A percentile compares a stretch with the other conserved stretches of the same genome.
Conservation (phyloP, 2,888 invertebrate genomes). For the Andrena marginata region DNA sequence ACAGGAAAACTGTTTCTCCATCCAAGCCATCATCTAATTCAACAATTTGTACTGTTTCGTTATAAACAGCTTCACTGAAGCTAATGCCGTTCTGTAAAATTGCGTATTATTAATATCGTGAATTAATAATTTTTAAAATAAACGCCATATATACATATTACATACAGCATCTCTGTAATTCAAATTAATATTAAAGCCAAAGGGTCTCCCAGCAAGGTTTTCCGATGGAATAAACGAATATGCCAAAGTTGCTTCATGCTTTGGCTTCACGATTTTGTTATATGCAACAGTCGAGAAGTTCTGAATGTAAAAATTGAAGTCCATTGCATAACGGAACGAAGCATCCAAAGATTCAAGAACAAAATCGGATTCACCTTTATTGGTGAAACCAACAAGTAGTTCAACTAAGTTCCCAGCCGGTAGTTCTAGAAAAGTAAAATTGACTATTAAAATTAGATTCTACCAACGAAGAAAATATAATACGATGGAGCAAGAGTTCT, state of each 20-base stretch:
- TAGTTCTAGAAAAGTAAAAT: conserved; percentile 88
- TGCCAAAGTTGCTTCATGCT: conserved; percentile 96
- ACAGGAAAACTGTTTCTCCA: conserved; percentile 99
- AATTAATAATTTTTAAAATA: conserved; percentile 14
- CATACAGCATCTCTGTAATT: conserved; percentile 92
- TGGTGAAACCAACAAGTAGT: conserved; percentile 97
- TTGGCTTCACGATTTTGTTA: conserved; percentile 94
- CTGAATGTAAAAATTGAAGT: conserved; percentile 98
- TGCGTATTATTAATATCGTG: conserved; percentile 36
- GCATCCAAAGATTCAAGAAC: conserved; percentile 97
- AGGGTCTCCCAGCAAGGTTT: conserved; percentile 98
- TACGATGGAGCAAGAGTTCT: background rate
- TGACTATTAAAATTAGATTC: background rate
- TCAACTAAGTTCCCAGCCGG: conserved; percentile 97
- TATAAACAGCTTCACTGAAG: conserved; percentile 96
- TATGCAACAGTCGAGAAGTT: conserved; percentile 97
- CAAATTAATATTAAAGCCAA: conserved; percentile 96
- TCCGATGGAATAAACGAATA: conserved; percentile 98
- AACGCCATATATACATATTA: conserved; percentile 35
- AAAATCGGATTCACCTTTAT: conserved; percentile 97
- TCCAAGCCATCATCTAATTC: conserved; percentile 99
- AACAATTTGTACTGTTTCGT: conserved; percentile 97
- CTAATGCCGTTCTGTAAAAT: conserved; percentile 87
- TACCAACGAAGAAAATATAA: background rate
- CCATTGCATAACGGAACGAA: conserved; percentile 99